Conservation (phyloP, 2,888 invertebrate species). For the Schrankia costaestrigalis region DNA sequence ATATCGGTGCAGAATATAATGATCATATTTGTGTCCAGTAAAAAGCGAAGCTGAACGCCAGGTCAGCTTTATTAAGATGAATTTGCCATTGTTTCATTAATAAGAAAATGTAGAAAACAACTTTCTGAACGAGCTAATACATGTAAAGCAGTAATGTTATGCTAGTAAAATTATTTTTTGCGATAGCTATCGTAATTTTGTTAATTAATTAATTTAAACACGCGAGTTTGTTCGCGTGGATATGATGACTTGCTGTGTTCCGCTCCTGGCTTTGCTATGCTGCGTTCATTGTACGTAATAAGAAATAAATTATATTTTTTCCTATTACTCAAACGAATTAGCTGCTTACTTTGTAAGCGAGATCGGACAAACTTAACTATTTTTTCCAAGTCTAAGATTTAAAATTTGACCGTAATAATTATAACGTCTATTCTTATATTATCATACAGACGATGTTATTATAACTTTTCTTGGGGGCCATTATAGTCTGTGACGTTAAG, state of each 20-base stretch:
- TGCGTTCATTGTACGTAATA: conserved; percentile 16
- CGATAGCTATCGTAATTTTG: conserved; percentile 21
- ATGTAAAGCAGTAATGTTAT: conserved; percentile 17
- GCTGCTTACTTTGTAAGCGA: conserved; percentile 6
- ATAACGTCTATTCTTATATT: conserved; percentile 21
- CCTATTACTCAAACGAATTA: conserved; percentile 12
- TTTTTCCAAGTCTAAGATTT: conserved; percentile 15
- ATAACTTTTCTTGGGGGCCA: conserved; percentile 16
- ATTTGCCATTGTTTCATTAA: conserved; percentile 1
- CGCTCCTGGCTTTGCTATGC: conserved; percentile 22
- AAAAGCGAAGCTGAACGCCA: conserved; percentile 1
- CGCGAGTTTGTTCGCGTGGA: conserved; percentile 21
- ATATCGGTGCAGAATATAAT: conserved; percentile 1
- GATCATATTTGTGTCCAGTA: background rate
- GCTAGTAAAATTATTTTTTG: conserved; percentile 15
- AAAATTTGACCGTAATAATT: conserved; percentile 21
- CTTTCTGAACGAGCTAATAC: background rate
- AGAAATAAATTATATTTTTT: conserved; percentile 20
- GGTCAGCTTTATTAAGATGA: background rate
- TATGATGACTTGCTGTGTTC: conserved; percentile 25
- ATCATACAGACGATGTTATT: conserved; percentile 28
- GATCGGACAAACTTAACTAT: conserved; percentile 11
- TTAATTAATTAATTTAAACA: conserved; percentile 23
- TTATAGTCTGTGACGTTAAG: conserved; percentile 21
- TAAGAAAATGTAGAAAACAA: conserved; percentile 1